Conservation (phyloP, 2,797 vertebrate genomes). For the Gambusia yucatana region DNA sequence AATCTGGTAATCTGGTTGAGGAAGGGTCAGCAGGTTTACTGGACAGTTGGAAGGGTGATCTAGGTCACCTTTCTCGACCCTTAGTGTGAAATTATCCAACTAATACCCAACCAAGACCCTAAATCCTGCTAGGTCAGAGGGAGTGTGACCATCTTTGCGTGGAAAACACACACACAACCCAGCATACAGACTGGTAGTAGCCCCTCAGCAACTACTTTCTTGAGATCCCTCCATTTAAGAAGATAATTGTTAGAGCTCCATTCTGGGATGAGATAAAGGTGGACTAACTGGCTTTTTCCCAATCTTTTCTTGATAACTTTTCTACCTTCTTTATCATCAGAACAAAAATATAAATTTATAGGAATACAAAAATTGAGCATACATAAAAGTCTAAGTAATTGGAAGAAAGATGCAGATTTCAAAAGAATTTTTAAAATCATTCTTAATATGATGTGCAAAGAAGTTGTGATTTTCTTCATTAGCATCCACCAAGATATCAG, state of each 20-base stretch:
- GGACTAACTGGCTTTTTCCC: slow-evolving; percentile 21
- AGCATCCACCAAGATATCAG: not conserved
- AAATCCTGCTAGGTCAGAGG: slow-evolving; percentile 58
- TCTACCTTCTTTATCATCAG: not conserved
- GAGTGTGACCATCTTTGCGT: slow-evolving; percentile 22
- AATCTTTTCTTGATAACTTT: not conserved
- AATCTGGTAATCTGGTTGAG: slow-evolving; percentile 49
- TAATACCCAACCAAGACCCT: slow-evolving; percentile 51
- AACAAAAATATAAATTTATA: not conserved
- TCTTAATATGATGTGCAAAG: not conserved
- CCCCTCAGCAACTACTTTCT: slow-evolving; percentile 20
- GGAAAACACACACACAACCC: not conserved
- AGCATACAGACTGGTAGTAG: not conserved
- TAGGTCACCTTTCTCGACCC: slow-evolving; percentile 49
- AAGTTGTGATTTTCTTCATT: not conserved
- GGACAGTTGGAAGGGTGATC: slow-evolving; percentile 46
- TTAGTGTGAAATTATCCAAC: slow-evolving; percentile 50
- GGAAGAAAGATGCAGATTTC: not conserved
- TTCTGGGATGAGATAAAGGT: slow-evolving; percentile 10
- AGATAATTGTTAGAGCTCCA: slow-evolving; percentile 41
- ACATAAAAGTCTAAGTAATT: not conserved
- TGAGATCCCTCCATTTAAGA: slow-evolving; percentile 36
- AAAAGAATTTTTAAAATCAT: not conserved
- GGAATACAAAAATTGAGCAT: not conserved
- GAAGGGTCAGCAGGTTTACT: slow-evolving; percentile 55